phyloP scores from a whole-genome alignment of 2,797 vertebrate genomes.

The Smutsia temminckii region DNA sequence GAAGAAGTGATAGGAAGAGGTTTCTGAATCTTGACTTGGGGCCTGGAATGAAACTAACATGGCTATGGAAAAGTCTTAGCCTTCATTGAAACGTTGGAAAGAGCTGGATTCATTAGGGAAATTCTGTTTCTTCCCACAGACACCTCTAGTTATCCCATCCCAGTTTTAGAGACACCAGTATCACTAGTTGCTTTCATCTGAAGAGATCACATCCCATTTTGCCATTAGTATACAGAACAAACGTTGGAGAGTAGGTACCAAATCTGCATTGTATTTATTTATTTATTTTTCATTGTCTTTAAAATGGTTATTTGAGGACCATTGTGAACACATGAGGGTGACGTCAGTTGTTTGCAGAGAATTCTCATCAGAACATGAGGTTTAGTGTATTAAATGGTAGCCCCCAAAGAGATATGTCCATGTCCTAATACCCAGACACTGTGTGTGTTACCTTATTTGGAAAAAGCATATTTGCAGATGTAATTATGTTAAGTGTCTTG shows the following conservation, averaged over 20 bases:
- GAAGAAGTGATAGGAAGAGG: background rate
- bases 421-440: background rate
- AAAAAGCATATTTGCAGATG: background rate
- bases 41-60: background rate
- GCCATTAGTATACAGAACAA: background rate
- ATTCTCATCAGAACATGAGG: background rate
- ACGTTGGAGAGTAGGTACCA: background rate
- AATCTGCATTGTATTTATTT: background rate
- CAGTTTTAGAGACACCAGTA: background rate
- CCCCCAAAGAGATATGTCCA: background rate
- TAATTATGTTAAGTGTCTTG: background rate
- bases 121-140: background rate
- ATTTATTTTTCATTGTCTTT: background rate
- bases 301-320: background rate
- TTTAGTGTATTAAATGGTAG: background rate
- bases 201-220: background rate
- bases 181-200: background rate
- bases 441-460: background rate
- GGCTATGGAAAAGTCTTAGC: background rate
- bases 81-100: background rate
- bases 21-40: background rate
- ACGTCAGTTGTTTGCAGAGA: background rate
- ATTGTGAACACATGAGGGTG: background rate
- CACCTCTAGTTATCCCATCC: background rate
- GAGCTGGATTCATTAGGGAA: background rate